Evolutionary conservation across 2,797 vertebrate genomes (phyloP), one percentile per base, ranked within the genome.

Genomic region (Ciconia nigra): DNA sequence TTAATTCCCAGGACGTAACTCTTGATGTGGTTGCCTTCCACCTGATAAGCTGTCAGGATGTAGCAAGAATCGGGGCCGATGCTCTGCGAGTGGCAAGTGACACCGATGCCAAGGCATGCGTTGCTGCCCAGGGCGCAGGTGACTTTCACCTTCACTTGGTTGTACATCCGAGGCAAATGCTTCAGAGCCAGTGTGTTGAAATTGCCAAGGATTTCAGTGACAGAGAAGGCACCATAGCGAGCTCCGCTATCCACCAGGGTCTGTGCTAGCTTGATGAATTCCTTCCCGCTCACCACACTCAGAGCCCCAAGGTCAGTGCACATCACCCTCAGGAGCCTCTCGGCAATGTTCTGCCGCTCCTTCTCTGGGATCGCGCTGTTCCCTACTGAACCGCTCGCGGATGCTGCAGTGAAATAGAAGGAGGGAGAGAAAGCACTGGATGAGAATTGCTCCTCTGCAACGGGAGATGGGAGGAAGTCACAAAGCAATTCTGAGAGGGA

Each of bases 141-240:
- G 95, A 99, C 99, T 92, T 99, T 99, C 76, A 99, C 99, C 97
- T 99, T 99, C 94, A 99, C 99, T 97, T 99, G 99, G 98, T 99
- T 99, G 98, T 99, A 99, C 99, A 99, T 99, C 92, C 99, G 99
- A 4, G 99, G 99, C 96, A 99, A 98, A 97, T 99, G 99, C 94
- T 99, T 99, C 94, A 99, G 98, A 1, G 99, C 99, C 97, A 99
- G 98, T 0, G 99, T 99, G 97, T 99, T 99, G 98, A 99, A 99
- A 96, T 99, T 99, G 90, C 99, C 99, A 20, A 99, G 98, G 90
- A 99, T 99, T 49, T 99, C 99, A 0, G 99, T 99, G 95, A 99
- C 99, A 1, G 99, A 99, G 98, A 99, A 99, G 95, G 99, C 99
- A 5, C 99, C 99, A 0, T 99, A 99, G 85, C 99, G 99, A 84